phyloP scores from a whole-genome alignment of 2,797 vertebrate species.

The Vespertilio murinus region DNA sequence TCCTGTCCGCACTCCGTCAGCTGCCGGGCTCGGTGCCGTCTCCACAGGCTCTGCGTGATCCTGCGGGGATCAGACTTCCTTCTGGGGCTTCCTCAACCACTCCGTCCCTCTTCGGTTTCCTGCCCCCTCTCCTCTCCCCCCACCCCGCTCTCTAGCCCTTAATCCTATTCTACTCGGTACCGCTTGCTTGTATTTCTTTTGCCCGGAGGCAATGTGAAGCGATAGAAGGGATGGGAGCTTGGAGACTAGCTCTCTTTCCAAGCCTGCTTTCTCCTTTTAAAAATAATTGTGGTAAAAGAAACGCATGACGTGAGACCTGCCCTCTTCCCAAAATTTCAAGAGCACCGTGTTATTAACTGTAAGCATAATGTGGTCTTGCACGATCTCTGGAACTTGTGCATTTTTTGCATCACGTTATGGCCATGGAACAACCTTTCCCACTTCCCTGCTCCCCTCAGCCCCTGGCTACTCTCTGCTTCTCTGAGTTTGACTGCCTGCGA shows the following conservation, averaged over 20 bases:
- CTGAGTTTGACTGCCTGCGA: background rate
- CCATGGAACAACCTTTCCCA: background rate
- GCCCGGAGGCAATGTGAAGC: background rate
- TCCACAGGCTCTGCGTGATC: background rate
- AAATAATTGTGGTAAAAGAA: background rate
- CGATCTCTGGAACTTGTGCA: background rate
- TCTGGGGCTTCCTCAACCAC: background rate
- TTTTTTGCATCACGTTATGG: background rate
- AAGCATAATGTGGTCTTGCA: background rate
- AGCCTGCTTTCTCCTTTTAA: background rate
- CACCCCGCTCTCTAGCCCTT: background rate
- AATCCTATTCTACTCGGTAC: background rate
- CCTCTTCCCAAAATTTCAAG: background rate
- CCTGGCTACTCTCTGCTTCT: background rate
- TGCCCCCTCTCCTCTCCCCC: background rate
- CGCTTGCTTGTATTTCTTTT: background rate
- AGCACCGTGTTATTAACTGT: background rate
- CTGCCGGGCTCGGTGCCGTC: background rate
- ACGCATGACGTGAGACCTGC: background rate
- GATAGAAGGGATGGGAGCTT: background rate
- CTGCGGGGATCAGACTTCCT: background rate
- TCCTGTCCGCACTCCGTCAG: background rate
- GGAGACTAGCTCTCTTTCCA: background rate
- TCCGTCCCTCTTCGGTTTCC: background rate
- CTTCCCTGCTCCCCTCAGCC: background rate